Conservation (phyloP, 30 jellyfish, hydroid and myxozoan genomes). For the Catostylus mosaicus region DNA sequence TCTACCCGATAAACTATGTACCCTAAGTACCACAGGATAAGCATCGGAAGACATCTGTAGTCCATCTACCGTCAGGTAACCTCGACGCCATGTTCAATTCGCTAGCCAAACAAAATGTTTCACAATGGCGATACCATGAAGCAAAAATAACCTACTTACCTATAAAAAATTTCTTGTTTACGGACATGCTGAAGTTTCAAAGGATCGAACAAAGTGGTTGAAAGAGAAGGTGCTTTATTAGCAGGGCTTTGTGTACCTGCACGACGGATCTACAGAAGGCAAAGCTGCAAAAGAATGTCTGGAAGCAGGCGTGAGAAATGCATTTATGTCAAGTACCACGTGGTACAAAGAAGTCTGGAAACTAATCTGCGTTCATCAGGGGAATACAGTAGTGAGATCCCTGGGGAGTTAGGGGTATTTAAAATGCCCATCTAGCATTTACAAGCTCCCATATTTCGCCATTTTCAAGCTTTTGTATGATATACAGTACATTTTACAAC, state of each 20-base stretch:
- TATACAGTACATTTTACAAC: too few species aligned
- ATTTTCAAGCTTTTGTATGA: too few species aligned
- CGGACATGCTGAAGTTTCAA: constrained; percentile 45
- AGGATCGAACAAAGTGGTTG: constrained; percentile 47
- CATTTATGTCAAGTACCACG: constrained; percentile 55
- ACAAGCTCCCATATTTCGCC: too few species aligned
- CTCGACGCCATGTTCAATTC: constrained; percentile 9
- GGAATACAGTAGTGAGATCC: not conserved
- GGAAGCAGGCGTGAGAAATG: constrained; percentile 40
- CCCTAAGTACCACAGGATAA: not conserved
- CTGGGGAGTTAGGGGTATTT: not conserved
- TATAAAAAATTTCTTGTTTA: constrained; percentile 61
- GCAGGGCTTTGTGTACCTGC: constrained; percentile 62
- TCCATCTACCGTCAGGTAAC: not conserved
- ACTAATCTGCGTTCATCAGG: constrained; percentile 15
- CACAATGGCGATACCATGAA: not conserved
- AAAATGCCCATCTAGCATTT: too few species aligned
- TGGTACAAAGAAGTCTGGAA: constrained; percentile 66
- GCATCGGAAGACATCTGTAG: not conserved
- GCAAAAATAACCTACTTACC: constrained; percentile 33
- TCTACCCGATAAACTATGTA: not conserved
- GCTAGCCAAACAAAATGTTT: not conserved
- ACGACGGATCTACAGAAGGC: constrained; percentile 78
- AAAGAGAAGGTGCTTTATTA: not conserved
- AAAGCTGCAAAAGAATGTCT: constrained; percentile 65